Evolutionary conservation across 2,797 vertebrate genomes (phyloP), one percentile per base, ranked within the genome.

Genomic region (Neoniphon sammara): DNA sequence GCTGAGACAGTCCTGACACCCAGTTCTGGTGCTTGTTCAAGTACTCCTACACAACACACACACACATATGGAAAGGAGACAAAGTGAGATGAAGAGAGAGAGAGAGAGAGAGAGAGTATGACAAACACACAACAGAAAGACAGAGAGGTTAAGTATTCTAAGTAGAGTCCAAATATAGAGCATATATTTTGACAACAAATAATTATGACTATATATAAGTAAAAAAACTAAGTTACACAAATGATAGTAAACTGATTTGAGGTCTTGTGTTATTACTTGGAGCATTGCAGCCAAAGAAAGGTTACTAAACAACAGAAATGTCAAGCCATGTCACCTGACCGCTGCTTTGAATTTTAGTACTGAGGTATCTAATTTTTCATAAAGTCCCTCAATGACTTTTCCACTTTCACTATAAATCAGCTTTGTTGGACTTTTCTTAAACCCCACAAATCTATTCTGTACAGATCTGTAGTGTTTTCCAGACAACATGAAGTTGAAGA

Each of bases 21-120:
- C 97, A 99, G 92, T 96, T 98, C 91, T 99, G 96, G 85, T 97
- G 96, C 76, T 98, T 99, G 92, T 96, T 99, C 84, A 99, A 87
- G 89, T 99, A 99, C 23, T 99, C 98, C 98, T 99, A 81, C 56
- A 73, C 3, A n/a, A 59, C 23, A 64, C 18, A 56, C 60, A 73
- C 39, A 52, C 52, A 57, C 58, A 57, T 27, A 25, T 5, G 25
- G 27, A 57, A 8, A 21, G 4, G 25, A 42, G 36, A 52, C 11
- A 20, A 2, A 27, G 25, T 6, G 10, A 64, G 17, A 64, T n/a
- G n/a, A 20, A 17, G 17, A 34, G 10, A 34, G 10, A 30, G 7
- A 23, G n/a, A 20, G 21, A 62, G 12, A 61, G n/a, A 47, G 25
- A 20, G n/a, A 53, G n/a, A 53, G 7, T 5, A 7, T 7, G 7